Conservation (phyloP, 2,113 vertebrate species). For the Balaeniceps rex region DNA sequence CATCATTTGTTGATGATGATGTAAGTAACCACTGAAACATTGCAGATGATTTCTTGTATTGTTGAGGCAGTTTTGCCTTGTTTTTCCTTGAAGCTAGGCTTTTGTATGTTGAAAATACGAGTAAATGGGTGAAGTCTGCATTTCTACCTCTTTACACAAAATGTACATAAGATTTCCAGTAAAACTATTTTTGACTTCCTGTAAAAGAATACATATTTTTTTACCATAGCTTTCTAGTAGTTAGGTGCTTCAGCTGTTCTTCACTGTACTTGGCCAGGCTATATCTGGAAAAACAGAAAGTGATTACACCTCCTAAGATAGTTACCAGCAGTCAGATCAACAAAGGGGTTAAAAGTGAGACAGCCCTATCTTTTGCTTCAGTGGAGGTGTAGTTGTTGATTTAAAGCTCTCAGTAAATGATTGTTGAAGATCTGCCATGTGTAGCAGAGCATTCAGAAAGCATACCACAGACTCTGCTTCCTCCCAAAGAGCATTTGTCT, state of each 20-base stretch:
- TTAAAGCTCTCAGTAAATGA: conserved; percentile 74
- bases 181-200: background rate
- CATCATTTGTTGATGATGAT: background rate
- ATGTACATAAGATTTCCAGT: background rate
- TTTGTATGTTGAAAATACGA: background rate
- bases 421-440: conserved; percentile 68
- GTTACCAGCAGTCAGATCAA: background rate
- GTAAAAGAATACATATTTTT: background rate
- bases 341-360: conserved; percentile 69
- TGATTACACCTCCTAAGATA: background rate
- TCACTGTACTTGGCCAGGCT: background rate
- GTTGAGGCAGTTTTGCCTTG: background rate
- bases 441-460: conserved; percentile 50
- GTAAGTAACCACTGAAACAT: background rate
- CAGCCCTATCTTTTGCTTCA: conserved; percentile 44
- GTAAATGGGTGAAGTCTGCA: background rate
- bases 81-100: background rate
- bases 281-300: background rate
- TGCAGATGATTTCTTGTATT: background rate
- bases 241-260: background rate
- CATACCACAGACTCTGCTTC: conserved; percentile 2
- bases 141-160: background rate
- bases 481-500: background rate
- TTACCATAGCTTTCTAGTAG: background rate
- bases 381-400: conserved; percentile 57